These are phyloP conservation scores for Grammomys surdaster DNA, from an alignment of 2,113 vertebrate species.

Conservation along the genomic window DNA sequence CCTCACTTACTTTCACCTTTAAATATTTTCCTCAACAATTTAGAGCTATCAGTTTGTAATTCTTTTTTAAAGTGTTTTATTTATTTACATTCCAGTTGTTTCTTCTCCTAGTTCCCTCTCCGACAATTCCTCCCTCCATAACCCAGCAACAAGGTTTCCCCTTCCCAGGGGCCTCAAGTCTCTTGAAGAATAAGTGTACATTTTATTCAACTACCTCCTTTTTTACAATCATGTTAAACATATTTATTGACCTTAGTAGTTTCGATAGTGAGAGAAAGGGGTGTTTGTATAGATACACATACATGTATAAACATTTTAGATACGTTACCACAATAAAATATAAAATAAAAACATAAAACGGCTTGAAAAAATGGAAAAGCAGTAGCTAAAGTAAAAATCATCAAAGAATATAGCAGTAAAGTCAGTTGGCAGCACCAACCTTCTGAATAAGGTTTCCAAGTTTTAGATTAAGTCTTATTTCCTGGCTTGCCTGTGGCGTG, in stretches of 20 bases:
- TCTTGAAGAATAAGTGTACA: not conserved
- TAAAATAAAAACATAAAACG: constrained; percentile 19
- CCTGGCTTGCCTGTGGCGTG: not conserved
- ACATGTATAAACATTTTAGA: constrained; percentile 2
- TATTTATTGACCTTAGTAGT: not conserved
- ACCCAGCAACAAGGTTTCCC: too few relatives aligned
- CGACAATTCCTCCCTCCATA: too few relatives aligned
- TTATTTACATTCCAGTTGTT: too few relatives aligned
- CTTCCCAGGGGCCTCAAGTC: too few relatives aligned
- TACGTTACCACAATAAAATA: not conserved
- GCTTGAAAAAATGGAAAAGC: constrained; percentile 2
- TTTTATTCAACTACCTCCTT: not conserved
- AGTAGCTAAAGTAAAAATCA: not conserved
- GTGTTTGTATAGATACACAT: not conserved
- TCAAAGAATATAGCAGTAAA: not conserved
- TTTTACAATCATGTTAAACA: constrained; percentile 4
- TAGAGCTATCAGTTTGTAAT: not conserved
- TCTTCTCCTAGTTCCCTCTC: too few relatives aligned
- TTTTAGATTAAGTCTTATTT: not conserved
- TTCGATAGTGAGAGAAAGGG: not conserved
- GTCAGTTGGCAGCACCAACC: not conserved
- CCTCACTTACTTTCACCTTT: not conserved
- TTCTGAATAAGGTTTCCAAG: not conserved
- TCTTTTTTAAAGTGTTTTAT: too few relatives aligned
- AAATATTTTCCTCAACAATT: not conserved